These are phyloP conservation scores for Psilopsiagon aurifrons DNA, from an alignment of 2,113 vertebrate genomes.

Conservation along the genomic window DNA sequence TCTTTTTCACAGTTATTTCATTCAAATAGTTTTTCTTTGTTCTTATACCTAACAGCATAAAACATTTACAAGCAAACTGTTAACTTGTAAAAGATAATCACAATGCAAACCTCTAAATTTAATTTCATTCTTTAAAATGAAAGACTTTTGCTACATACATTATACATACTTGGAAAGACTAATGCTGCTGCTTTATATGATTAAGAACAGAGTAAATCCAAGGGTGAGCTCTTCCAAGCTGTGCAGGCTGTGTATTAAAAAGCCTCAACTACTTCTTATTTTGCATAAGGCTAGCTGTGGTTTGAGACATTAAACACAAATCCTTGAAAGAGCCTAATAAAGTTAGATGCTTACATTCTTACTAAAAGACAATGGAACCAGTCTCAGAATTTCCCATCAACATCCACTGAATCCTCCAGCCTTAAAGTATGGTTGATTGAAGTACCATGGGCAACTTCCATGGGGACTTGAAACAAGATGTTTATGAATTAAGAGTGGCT, in stretches of 20 bases:
- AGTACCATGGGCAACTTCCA: neutral
- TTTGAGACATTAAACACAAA: neutral
- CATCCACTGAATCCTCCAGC: neutral
- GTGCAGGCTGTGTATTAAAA: neutral
- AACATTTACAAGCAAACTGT: slow-evolving; percentile 13
- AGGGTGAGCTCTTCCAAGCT: neutral
- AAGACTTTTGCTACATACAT: slow-evolving; percentile 33
- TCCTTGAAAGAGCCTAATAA: neutral
- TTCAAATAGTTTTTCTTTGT: slow-evolving; percentile 31
- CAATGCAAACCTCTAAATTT: neutral
- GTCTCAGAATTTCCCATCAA: neutral
- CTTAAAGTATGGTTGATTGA: neutral
- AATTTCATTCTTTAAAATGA: neutral
- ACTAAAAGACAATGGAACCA: neutral
- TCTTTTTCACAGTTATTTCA: slow-evolving; percentile 43
- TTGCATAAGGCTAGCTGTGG: neutral
- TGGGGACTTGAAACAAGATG: neutral
- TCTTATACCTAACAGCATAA: neutral
- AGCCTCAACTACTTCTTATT: neutral
- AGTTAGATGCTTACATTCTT: neutral
- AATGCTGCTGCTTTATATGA: slow-evolving; percentile 34
- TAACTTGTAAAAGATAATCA: slow-evolving; percentile 1
- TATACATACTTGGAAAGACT: neutral
- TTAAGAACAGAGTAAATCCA: slow-evolving; percentile 16
- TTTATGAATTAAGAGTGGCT: neutral